These are phyloP conservation scores for Drosophila obscura DNA, from an alignment of 1,140 invertebrate genomes.

Conservation along the genomic window DNA sequence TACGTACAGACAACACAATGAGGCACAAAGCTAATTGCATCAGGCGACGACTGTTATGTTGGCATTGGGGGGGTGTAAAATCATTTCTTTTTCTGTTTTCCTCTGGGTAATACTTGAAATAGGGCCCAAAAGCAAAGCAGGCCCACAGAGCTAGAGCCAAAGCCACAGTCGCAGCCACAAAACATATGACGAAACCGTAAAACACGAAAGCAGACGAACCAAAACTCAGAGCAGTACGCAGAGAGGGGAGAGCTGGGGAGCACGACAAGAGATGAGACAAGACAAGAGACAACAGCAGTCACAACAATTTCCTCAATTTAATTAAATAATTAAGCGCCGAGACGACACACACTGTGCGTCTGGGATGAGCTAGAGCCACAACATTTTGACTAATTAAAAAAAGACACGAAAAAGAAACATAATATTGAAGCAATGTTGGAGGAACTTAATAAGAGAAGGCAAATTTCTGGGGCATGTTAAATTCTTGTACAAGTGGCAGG, in stretches of 20 bases:
- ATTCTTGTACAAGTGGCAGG: too few species aligned
- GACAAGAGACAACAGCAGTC: conserved; percentile 34
- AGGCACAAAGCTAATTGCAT: conserved; percentile 49
- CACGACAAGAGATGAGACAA: background rate
- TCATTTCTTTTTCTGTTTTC: conserved; percentile 21
- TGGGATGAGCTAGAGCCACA: conserved; percentile 19
- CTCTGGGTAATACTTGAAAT: conserved; percentile 45
- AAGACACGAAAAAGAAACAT: conserved; percentile 27
- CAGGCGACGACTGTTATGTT: conserved; percentile 29
- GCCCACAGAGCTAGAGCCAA: conserved; percentile 32
- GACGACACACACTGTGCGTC: conserved; percentile 20
- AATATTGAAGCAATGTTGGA: conserved; percentile 13
- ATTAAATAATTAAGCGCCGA: conserved; percentile 70
- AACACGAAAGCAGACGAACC: conserved; percentile 35
- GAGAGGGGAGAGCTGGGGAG: conserved; percentile 1
- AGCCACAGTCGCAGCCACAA: conserved; percentile 19
- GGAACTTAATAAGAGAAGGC: conserved; percentile 23
- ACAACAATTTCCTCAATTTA: conserved; percentile 72
- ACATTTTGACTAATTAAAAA: conserved; percentile 66
- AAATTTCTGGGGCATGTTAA: conserved; percentile 24
- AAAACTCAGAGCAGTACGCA: conserved; percentile 24
- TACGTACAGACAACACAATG: too few species aligned
- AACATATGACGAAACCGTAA: conserved; percentile 64
- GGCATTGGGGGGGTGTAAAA: too few species aligned
- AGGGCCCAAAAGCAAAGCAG: conserved; percentile 8